phyloP scores from a whole-genome alignment of 2,888 invertebrate species.

The Argyresthia goedartella region DNA sequence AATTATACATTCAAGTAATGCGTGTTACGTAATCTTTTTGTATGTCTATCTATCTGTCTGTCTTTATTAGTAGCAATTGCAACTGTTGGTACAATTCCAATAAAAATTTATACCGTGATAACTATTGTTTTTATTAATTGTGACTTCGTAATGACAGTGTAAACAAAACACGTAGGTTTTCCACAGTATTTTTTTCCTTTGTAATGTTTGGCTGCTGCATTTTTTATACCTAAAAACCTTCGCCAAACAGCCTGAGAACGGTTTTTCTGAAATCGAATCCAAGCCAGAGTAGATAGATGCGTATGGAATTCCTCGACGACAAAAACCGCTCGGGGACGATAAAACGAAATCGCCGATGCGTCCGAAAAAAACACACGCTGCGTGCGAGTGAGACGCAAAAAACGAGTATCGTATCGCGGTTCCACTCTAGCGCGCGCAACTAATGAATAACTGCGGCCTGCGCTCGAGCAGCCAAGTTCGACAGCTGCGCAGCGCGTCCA shows the following conservation, averaged over 20 bases:
- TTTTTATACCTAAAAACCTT: too few species aligned
- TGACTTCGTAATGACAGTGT: too few species aligned
- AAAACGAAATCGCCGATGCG: constrained; percentile 67
- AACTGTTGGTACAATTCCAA: too few species aligned
- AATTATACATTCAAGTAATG: constrained; percentile 11
- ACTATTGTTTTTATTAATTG: too few species aligned
- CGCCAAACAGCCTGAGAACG: neutral
- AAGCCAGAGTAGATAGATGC: constrained; percentile 37
- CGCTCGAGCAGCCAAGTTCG: constrained; percentile 19
- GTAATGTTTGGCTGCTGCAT: neutral
- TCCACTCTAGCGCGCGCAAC: constrained; percentile 62
- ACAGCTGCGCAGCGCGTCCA: constrained; percentile 1
- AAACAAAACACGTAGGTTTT: neutral
- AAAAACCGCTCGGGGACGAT: constrained; percentile 64
- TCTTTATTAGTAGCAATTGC: too few species aligned
- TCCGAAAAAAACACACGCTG: constrained; percentile 60
- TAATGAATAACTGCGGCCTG: constrained; percentile 40
- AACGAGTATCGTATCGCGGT: constrained; percentile 61
- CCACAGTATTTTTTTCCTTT: neutral
- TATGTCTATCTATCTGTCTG: constrained; percentile 1
- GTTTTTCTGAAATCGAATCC: neutral
- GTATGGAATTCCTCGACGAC: constrained; percentile 58
- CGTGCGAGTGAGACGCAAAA: constrained; percentile 65
- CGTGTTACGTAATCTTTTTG: constrained; percentile 9
- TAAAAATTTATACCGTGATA: too few species aligned